These are phyloP conservation scores for Takifugu rubripes DNA, from an alignment of 2,797 vertebrate genomes.

Conservation along the genomic window DNA sequence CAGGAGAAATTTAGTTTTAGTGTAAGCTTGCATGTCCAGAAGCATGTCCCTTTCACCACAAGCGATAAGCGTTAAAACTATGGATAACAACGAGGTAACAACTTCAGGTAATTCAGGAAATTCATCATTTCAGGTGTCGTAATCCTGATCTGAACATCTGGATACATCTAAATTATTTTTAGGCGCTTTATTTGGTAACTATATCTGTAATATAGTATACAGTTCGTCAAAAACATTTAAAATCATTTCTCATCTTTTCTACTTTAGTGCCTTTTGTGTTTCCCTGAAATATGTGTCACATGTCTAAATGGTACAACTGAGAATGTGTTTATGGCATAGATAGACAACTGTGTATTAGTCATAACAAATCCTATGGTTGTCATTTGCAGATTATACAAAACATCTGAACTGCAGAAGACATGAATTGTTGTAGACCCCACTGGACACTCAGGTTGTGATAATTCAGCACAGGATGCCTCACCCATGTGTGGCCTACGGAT, in stretches of 20 bases:
- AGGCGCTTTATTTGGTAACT: background rate
- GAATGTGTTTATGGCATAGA: too few species aligned
- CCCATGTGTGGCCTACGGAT: constrained; percentile 76
- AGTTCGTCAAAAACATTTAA: too few species aligned
- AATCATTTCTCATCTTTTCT: too few species aligned
- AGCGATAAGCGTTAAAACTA: background rate
- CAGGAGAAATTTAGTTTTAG: background rate
- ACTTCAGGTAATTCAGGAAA: too few species aligned
- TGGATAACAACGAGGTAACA: too few species aligned
- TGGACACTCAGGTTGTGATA: background rate
- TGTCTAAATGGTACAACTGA: too few species aligned
- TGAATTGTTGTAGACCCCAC: background rate
- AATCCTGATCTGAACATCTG: background rate
- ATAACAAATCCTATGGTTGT: constrained; percentile 1
- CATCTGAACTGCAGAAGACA: background rate
- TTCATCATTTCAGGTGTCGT: too few species aligned
- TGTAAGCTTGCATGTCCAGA: constrained; percentile 6
- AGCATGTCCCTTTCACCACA: constrained; percentile 10
- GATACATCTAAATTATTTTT: background rate
- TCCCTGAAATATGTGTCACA: background rate
- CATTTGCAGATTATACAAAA: constrained; percentile 14
- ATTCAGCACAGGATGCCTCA: constrained; percentile 63
- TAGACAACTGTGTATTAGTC: background rate
- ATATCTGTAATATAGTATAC: too few species aligned
- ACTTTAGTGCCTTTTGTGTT: background rate